phyloP scores from a whole-genome alignment of 64 coral and sea anemone species.

The Stichodactyla helianthus region DNA sequence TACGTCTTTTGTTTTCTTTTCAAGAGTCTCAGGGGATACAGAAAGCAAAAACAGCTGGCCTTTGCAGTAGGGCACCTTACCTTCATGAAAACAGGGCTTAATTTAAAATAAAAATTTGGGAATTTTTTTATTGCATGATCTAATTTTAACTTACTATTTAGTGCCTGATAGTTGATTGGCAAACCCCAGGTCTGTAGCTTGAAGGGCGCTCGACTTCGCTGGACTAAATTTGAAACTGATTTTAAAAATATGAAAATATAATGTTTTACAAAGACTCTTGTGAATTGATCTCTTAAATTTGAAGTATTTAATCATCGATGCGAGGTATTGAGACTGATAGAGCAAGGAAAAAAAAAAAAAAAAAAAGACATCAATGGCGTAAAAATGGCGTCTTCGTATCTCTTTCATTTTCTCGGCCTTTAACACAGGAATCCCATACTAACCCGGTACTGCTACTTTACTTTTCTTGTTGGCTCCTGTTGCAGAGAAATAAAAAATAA shows the following conservation, averaged over 20 bases:
- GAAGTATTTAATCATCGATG: neutral
- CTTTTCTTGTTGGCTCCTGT: constrained; percentile 27
- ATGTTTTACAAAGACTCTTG: neutral
- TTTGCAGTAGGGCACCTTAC: no score
- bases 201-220: neutral
- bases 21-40: no score
- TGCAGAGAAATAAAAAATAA: neutral
- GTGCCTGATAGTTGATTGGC: neutral
- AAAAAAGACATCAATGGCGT: no score
- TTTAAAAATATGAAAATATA: neutral
- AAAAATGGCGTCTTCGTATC: no score
- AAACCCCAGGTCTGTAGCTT: neutral
- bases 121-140: no score
- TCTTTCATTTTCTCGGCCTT: neutral
- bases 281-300: neutral
- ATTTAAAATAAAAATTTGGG: no score
- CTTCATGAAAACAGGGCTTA: no score
- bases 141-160: neutral
- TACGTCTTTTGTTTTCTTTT: no score
- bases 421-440: neutral
- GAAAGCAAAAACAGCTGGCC: no score
- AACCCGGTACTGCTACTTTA: constrained; percentile 13
- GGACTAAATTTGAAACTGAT: neutral
- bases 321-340: no score
- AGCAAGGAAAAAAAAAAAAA: no score